Evolutionary conservation across 2,797 vertebrate genomes (phyloP).

Genomic region (Acestrorhynchus altus): DNA sequence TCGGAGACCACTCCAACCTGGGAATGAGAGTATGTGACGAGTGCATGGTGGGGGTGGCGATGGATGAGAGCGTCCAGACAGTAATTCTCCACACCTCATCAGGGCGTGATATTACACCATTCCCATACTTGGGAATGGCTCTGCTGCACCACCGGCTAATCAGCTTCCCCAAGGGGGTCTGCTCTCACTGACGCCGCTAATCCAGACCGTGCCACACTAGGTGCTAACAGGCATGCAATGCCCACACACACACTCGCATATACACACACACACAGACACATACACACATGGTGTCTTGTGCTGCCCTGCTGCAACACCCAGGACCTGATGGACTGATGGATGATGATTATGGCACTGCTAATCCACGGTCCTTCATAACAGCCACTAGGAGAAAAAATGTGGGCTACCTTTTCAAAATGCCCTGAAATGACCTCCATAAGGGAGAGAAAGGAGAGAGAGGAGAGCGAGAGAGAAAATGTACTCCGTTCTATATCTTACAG

Average conservation of each 20-base stretch:
- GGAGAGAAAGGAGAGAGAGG: slow-evolving; percentile 19
- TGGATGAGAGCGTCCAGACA: slow-evolving; percentile 37
- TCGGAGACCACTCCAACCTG: neutral
- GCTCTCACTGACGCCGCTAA: slow-evolving; percentile 47
- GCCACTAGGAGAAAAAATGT: slow-evolving; percentile 36
- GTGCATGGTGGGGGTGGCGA: neutral
- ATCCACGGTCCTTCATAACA: slow-evolving; percentile 40
- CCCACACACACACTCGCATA: slow-evolving; percentile 25
- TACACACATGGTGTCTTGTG: slow-evolving; percentile 25
- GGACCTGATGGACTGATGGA: slow-evolving; percentile 47
- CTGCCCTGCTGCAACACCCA: slow-evolving; percentile 24
- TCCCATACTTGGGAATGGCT: slow-evolving; percentile 36
- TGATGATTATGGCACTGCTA: slow-evolving; percentile 51
- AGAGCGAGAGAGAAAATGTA: slow-evolving; percentile 10
- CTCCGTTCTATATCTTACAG: slow-evolving; percentile 45
- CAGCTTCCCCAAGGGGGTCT: slow-evolving; percentile 40
- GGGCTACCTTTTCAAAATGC: slow-evolving; percentile 39
- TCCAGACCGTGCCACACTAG: slow-evolving; percentile 36
- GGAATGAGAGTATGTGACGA: slow-evolving; percentile 22
- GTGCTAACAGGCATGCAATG: slow-evolving; percentile 43
- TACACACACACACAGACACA: slow-evolving; percentile 12
- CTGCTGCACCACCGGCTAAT: slow-evolving; percentile 41
- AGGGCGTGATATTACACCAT: slow-evolving; percentile 49
- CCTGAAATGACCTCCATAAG: slow-evolving; percentile 46
- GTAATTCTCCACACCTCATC: slow-evolving; percentile 54